phyloP scores from a whole-genome alignment of 2,888 invertebrate genomes.

The Nomada flava region DNA sequence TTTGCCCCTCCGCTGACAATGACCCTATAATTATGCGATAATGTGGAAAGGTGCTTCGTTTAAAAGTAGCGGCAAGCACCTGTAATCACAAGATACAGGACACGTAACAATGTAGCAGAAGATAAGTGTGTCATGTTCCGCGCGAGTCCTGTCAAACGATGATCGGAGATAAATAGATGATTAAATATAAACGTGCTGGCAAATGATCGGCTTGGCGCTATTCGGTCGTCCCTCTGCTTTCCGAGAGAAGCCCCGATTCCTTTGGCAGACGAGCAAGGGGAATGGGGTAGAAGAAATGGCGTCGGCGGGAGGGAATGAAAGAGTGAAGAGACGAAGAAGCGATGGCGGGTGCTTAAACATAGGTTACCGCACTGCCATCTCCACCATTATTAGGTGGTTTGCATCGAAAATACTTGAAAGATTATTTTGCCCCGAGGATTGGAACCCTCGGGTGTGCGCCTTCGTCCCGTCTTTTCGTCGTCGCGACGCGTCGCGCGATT shows the following conservation, averaged over 20 bases:
- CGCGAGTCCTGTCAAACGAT: constrained; percentile 38
- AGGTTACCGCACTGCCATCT: constrained; percentile 37
- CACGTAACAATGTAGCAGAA: constrained; percentile 6
- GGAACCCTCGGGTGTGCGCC: not conserved
- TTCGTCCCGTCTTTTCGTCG: too few species aligned
- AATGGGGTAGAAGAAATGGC: too few species aligned
- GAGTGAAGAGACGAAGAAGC: not conserved
- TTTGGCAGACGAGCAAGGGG: not conserved
- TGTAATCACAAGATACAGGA: constrained; percentile 48
- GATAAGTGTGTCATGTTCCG: constrained; percentile 10
- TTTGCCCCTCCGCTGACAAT: constrained; percentile 32
- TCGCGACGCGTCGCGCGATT: too few species aligned
- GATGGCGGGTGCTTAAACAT: constrained; percentile 51
- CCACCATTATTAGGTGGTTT: constrained; percentile 50
- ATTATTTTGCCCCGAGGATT: constrained; percentile 46
- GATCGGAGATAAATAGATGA: constrained; percentile 17
- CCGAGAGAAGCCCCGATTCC: constrained; percentile 29
- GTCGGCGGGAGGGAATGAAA: not conserved
- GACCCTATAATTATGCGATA: constrained; percentile 54
- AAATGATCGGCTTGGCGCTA: constrained; percentile 14
- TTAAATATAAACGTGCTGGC: constrained; percentile 35
- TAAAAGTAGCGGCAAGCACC: constrained; percentile 28
- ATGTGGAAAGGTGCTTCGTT: constrained; percentile 20
- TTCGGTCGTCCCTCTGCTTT: constrained; percentile 10
- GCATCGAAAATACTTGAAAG: constrained; percentile 37